These are phyloP conservation scores for Mantis religiosa DNA, from an alignment of 2,888 invertebrate species.

Conservation along the genomic window DNA sequence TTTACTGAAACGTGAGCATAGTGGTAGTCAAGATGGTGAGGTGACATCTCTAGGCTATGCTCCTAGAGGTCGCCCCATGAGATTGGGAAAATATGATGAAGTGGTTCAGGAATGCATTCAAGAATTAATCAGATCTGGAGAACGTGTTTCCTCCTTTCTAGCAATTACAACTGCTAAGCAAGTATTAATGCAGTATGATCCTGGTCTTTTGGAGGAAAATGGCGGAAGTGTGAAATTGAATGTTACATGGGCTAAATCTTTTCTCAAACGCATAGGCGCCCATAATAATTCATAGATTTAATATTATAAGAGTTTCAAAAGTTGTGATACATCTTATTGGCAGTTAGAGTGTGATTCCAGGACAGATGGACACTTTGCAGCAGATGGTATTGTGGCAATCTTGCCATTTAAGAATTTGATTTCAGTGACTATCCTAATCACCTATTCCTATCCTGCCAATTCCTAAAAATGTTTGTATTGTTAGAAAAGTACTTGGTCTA, in stretches of 20 bases:
- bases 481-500: too few species aligned
- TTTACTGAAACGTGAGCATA: constrained; percentile 29
- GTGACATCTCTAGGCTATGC: constrained; percentile 36
- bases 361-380: too few species aligned
- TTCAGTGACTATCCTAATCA: too few species aligned
- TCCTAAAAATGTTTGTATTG: too few species aligned
- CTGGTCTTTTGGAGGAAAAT: constrained; percentile 41
- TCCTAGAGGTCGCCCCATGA: constrained; percentile 37
- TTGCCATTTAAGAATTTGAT: too few species aligned
- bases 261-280: constrained; percentile 37
- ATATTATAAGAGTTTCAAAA: background rate
- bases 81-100: constrained; percentile 38
- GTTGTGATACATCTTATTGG: too few species aligned
- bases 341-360: too few species aligned
- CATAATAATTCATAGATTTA: constrained; percentile 18
- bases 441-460: too few species aligned
- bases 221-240: constrained; percentile 44
- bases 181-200: constrained; percentile 41
- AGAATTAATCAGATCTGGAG: constrained; percentile 36
- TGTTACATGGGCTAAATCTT: constrained; percentile 43
- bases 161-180: constrained; percentile 42
- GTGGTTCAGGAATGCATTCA: constrained; percentile 37
- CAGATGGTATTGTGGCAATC: too few species aligned
- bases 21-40: constrained; percentile 26
- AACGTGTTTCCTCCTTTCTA: constrained; percentile 38